Percentiles rank a stretch among this genome's conserved stretches.
Evolutionary conservation across 2,888 invertebrate species (phyloP).

Genomic region (Netelia virgata): DNA sequence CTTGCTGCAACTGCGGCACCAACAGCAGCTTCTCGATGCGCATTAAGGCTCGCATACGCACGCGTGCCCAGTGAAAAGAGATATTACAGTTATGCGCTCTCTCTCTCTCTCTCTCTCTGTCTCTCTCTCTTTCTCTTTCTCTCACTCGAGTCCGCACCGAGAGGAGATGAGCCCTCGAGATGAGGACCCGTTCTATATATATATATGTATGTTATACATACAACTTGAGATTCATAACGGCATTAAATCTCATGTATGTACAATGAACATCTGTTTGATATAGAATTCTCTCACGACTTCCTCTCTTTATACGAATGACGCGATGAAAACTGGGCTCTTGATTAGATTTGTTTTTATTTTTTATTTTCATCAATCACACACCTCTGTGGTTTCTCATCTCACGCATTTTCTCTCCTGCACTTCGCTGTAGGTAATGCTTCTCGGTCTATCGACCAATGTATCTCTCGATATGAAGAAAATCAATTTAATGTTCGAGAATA

Average conservation of each 20-base stretch:
- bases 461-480: too few relatives aligned
- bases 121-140: neutral
- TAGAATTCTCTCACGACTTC: conserved; percentile 42
- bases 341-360: conserved; percentile 2
- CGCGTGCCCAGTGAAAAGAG: conserved; percentile 72
- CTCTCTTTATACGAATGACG: conserved; percentile 35
- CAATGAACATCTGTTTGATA: conserved; percentile 71
- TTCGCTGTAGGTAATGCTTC: too few relatives aligned
- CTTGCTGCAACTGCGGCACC: conserved; percentile 54
- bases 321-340: conserved; percentile 21
- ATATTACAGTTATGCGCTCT: conserved; percentile 80
- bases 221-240: conserved; percentile 83
- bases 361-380: too few relatives aligned
- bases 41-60: conserved; percentile 65
- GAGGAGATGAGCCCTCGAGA: conserved; percentile 71
- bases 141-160: conserved; percentile 35
- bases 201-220: conserved; percentile 13
- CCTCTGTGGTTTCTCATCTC: too few relatives aligned
- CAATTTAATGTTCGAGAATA: too few relatives aligned
- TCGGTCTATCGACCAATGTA: too few relatives aligned
- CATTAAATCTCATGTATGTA: conserved; percentile 72
- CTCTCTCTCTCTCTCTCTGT: neutral
- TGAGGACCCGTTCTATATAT: conserved; percentile 78
- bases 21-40: conserved; percentile 54
- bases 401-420: too few relatives aligned